Conservation (phyloP, 2,888 invertebrate genomes). For the Cephus rjabovi region DNA sequence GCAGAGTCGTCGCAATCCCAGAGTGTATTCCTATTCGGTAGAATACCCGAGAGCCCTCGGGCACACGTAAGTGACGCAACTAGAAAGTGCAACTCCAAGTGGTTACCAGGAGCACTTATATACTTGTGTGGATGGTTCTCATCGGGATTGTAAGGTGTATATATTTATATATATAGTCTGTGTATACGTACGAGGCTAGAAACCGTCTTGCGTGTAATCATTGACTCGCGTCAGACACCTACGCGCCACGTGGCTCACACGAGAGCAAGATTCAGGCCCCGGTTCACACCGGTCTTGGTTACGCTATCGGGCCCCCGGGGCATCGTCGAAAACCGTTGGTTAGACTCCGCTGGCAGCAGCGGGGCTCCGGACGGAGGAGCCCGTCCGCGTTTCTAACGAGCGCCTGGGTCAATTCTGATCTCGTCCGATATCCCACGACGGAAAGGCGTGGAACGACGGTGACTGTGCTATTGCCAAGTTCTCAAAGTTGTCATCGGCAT, state of each 20-base stretch:
- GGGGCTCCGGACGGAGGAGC: not conserved
- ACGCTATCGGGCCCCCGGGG: not conserved
- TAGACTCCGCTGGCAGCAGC: not conserved
- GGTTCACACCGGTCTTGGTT: not conserved
- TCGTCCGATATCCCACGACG: not conserved
- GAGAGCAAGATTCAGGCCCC: not conserved
- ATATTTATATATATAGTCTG: not conserved
- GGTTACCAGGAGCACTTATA: not conserved
- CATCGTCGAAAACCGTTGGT: not conserved
- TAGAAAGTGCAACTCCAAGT: conserved; percentile 4
- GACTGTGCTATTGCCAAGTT: not conserved
- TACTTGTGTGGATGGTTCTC: not conserved
- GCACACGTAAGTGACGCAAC: not conserved
- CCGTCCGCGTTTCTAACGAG: not conserved
- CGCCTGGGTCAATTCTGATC: not conserved
- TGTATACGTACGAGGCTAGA: not conserved
- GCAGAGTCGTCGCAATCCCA: not conserved
- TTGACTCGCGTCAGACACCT: conserved; percentile 7
- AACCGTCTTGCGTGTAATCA: not conserved
- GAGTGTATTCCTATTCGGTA: not conserved
- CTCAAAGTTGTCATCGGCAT: not conserved
- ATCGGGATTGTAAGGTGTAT: not conserved
- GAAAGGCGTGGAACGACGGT: not conserved
- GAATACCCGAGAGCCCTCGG: not conserved
- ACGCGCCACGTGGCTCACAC: conserved; percentile 6